Base-by-base conservation (phyloP, 2,797 vertebrate species). In the Xenopus petersii region DNA sequence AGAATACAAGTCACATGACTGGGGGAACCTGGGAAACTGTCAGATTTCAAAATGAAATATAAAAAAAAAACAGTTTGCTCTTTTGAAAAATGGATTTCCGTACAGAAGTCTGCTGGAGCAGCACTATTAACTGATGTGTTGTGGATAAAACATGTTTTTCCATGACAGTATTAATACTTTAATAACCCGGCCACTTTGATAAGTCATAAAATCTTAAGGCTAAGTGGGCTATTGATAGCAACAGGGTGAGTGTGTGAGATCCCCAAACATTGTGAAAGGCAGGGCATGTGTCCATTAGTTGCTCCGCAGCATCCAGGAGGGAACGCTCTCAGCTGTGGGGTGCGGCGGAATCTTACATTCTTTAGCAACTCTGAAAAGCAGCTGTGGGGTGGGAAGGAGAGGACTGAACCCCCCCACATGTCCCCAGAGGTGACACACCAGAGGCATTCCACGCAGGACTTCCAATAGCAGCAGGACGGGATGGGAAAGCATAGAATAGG, bases 341-440 rank as follows among this genome's bases (percentile, higher is more conserved):
- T 36, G 75, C 2, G 66, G 70, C 30, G 30, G 58, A 21, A 60
- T 56, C 7, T 30, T 2, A 55, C 46, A 42, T 51, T 75, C 73
- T 59, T 51, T 15, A 48, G 46, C 21, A 47, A 11, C 26, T 1
- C 59, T 49, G 36, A 48, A 0, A 5, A 33, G 15, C 15, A 73
- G 66, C 70, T 73, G 70, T 51, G n/a, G 76, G 70, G 61, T 73
- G 76, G 60, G 65, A 46, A 17, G 33, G 0, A 63, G 15, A 16
- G 21, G 36, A 3, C n/a, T 13, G 49, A 68, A 30, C 8, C 54
- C 59, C 59, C n/a, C 12, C 30, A 21, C 30, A 36, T 47, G 68
- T 47, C 15, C 49, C 51, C n/a, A 9, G 55, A n/a, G 63, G 16
- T 12, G n/a, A 59, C 59, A 46, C 3, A 21, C 26, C 30, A 12